Conservation (phyloP, 2,797 vertebrate genomes). For the Scolopax rusticola region DNA sequence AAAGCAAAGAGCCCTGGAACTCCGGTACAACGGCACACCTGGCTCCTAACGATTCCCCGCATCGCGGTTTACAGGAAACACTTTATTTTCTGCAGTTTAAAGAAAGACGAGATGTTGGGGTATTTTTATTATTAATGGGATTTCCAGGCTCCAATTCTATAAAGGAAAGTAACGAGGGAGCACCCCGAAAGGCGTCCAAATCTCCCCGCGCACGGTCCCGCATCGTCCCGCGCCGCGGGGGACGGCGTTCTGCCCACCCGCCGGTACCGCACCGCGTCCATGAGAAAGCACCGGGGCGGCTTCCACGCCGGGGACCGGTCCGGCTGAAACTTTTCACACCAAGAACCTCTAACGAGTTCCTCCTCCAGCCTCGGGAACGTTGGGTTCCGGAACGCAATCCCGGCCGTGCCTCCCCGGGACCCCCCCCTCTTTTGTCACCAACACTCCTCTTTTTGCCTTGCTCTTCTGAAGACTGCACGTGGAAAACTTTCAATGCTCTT, state of each 20-base stretch:
- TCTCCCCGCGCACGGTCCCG: accelerated
- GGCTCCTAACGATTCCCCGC: neutral
- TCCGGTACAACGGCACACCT: neutral
- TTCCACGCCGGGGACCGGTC: neutral
- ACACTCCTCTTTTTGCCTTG: no score
- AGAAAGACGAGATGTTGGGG: neutral
- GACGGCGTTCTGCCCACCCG: neutral
- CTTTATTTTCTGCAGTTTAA: neutral
- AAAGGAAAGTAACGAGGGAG: neutral
- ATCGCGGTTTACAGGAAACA: neutral
- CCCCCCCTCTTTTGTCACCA: no score
- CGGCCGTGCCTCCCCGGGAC: neutral
- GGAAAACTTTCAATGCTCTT: no score
- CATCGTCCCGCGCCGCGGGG: neutral
- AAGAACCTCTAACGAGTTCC: accelerated
- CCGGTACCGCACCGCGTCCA: neutral
- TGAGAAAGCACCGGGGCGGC: neutral
- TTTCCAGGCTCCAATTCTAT: neutral
- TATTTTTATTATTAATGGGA: neutral
- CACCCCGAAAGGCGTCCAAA: accelerated
- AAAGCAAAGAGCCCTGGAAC: neutral
- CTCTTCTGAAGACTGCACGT: no score
- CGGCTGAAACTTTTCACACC: neutral
- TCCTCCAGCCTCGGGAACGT: accelerated
- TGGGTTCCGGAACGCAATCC: accelerated